Base-by-base conservation (phyloP, 1,140 invertebrate genomes). In the Platorchestia sp. region DNA sequence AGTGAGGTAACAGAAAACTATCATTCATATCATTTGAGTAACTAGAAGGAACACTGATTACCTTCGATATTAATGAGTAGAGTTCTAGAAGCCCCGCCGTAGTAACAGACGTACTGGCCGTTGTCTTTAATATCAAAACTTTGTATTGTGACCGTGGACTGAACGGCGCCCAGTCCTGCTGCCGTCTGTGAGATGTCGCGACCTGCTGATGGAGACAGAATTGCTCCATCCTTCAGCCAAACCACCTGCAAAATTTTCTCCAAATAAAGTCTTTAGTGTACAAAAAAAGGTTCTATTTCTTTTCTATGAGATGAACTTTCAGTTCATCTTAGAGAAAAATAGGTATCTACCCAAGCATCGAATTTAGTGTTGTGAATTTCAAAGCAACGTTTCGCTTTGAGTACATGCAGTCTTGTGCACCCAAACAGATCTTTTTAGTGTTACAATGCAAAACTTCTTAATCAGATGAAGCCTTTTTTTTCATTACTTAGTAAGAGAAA, bases 211-310 rank as follows among this genome's bases (percentile, higher is more conserved):
- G 91, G 41, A n/a, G 43, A n/a, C 43, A 93, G 40, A n/a, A 93
- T 93, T 44, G 91, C 91, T 10, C 91, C 91, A 93, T 93, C 91
- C 44, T 93, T 93, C 43, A 93, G 91, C 91, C 91, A 93, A 42
- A 93, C 91, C 43, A 93, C 91, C 91, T 93, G 91, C 59, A 75
- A 75, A 36, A 75, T 75, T 75, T 75, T 75, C 59, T 75, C 59
- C 10, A 36, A 75, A 36, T 75, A 75, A 75, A 75, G 36, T 36
- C 14, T 75, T 75, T 14, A 75, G 59, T 27, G 14, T 36, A 75
- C 36, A 27, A 75, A 51, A 51, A 75, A 27, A 75, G 27, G 47
- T 22, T 10, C 59, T 22, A 75, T 19, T 75, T 75, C 36, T 75
- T 75, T 75, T 3, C 59, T 1, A 75, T 75, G 14, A 3, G 10